Conservation (phyloP, 1,140 invertebrate genomes). For the Elymnias hypermnestra region DNA sequence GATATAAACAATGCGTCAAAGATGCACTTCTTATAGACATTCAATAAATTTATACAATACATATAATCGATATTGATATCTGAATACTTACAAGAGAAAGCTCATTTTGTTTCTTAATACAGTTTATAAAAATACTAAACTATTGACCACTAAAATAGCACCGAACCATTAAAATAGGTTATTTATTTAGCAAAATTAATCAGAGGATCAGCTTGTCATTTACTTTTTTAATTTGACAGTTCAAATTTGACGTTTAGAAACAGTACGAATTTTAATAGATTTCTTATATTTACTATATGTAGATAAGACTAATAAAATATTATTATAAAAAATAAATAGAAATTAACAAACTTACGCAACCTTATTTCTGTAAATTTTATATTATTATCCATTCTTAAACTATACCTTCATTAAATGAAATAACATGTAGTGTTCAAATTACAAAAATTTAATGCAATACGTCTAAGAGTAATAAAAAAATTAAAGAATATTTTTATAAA, state of each 20-base stretch:
- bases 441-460: no score
- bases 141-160: slow-evolving; percentile 37
- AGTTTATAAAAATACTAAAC: slow-evolving; percentile 18
- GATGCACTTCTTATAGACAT: not conserved
- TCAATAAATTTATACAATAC: slow-evolving; percentile 22
- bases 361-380: no score
- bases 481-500: no score
- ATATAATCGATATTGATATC: not conserved
- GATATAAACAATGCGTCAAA: slow-evolving; percentile 53
- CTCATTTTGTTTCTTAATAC: slow-evolving; percentile 52
- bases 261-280: not conserved
- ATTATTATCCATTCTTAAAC: no score
- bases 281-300: no score
- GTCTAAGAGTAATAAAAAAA: no score
- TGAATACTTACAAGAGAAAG: slow-evolving; percentile 65
- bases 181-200: slow-evolving; percentile 18
- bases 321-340: no score
- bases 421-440: no score
- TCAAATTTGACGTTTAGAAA: not conserved
- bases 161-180: slow-evolving; percentile 43
- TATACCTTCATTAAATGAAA: no score
- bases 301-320: no score
- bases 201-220: slow-evolving; percentile 15
- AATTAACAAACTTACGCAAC: no score
- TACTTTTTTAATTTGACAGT: slow-evolving; percentile 8